These are phyloP conservation scores for Anolis apletophallus DNA, from an alignment of 2,797 vertebrate genomes.

Conservation along the genomic window DNA sequence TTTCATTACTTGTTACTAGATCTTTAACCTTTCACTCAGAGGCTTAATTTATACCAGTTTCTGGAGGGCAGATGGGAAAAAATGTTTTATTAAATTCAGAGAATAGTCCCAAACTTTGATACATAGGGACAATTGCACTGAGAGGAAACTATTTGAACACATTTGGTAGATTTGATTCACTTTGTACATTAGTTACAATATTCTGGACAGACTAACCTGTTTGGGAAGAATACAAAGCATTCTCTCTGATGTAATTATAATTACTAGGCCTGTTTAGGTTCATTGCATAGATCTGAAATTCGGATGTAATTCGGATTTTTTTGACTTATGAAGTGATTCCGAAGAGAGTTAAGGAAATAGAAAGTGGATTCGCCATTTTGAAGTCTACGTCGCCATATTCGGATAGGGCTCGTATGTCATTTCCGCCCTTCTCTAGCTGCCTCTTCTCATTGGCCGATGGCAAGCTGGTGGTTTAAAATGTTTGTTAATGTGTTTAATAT, in stretches of 20 bases:
- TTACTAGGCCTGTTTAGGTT: too few species aligned
- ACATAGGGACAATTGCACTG: conserved; percentile 17
- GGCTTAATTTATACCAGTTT: conserved; percentile 57
- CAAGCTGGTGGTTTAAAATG: too few species aligned
- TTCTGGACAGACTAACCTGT: background rate
- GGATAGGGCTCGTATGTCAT: too few species aligned
- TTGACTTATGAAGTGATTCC: too few species aligned
- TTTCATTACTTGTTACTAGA: conserved; percentile 64
- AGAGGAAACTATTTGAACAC: conserved; percentile 14
- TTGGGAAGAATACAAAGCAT: background rate
- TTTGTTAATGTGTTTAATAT: too few species aligned
- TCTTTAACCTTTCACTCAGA: conserved; percentile 66
- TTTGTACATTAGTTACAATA: conserved; percentile 22
- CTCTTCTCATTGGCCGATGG: too few species aligned
- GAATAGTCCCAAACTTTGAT: conserved; percentile 26
- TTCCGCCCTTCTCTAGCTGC: too few species aligned
- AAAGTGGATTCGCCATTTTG: too few species aligned
- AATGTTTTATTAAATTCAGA: conserved; percentile 52
- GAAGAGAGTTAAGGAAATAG: too few species aligned
- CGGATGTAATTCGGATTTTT: too few species aligned
- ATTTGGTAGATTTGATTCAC: conserved; percentile 22
- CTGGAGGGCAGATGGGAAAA: conserved; percentile 60
- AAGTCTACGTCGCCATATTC: too few species aligned
- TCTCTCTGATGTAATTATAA: background rate
- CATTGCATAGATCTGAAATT: too few species aligned